These are phyloP conservation scores for Eupithecia centaureata DNA, from an alignment of 2,888 invertebrate genomes.

Conservation along the genomic window DNA sequence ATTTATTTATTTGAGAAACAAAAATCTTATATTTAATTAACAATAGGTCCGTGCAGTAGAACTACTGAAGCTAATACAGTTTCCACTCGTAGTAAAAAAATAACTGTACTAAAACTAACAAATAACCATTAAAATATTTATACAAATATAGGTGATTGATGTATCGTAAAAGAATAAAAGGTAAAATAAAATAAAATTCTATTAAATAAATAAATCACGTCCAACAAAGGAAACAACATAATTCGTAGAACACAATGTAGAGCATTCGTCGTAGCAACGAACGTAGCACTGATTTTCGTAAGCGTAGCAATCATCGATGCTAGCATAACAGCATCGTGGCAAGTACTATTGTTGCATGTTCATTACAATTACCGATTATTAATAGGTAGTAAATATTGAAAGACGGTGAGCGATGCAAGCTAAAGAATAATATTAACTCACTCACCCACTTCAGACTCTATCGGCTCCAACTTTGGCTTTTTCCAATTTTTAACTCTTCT, in stretches of 20 bases:
- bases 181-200: neutral
- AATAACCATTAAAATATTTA: too few relatives aligned
- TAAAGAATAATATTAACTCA: neutral
- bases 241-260: neutral
- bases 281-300: too few relatives aligned
- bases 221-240: neutral
- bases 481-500: conserved; percentile 66
- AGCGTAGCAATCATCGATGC: neutral
- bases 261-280: neutral
- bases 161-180: neutral
- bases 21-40: too few relatives aligned
- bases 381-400: too few relatives aligned
- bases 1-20: too few relatives aligned
- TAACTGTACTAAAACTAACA: too few relatives aligned
- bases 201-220: neutral
- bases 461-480: conserved; percentile 60
- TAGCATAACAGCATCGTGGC: neutral
- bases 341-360: too few relatives aligned
- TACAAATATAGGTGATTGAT: too few relatives aligned
- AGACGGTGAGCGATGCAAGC: neutral
- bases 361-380: too few relatives aligned
- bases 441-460: conserved; percentile 42
- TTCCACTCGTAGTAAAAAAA: too few relatives aligned
- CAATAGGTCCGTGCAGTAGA: too few relatives aligned
- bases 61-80: too few relatives aligned